These are phyloP conservation scores for Nesoenas mayeri DNA, from an alignment of 2,113 vertebrate species.

Conservation along the genomic window DNA sequence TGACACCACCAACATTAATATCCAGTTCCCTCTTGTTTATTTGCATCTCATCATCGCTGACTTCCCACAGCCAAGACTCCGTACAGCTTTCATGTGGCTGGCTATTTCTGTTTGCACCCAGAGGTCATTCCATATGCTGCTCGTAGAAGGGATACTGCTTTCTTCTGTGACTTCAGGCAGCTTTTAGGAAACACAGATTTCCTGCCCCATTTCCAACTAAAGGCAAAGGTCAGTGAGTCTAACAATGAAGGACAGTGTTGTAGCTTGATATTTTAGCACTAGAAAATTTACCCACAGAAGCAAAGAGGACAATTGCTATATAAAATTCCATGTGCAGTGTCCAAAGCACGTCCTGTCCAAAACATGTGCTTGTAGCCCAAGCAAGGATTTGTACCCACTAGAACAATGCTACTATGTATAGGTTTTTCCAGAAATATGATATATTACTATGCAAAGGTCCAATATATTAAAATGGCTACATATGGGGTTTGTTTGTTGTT, in stretches of 20 bases:
- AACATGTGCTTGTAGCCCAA: background rate
- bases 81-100: background rate
- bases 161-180: slow-evolving; percentile 50
- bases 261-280: background rate
- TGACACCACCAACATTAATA: background rate
- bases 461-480: background rate
- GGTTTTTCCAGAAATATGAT: background rate
- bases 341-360: background rate
- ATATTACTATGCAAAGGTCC: background rate
- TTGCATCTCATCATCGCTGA: background rate
- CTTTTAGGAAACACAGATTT: slow-evolving; percentile 60
- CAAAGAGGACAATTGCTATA: background rate
- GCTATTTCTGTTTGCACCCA: background rate
- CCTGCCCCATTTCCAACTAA: slow-evolving; percentile 52
- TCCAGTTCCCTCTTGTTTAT: background rate
- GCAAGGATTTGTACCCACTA: background rate
- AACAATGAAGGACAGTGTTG: slow-evolving; percentile 38
- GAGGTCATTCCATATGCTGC: background rate
- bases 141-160: slow-evolving; percentile 10
- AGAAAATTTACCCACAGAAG: slow-evolving; percentile 19
- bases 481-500: background rate
- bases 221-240: slow-evolving; percentile 36
- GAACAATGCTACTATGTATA: background rate
- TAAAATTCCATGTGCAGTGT: background rate
- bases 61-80: background rate